Evolutionary conservation across 2,888 invertebrate species (phyloP).

Genomic region (Drosophila mercatorum): DNA sequence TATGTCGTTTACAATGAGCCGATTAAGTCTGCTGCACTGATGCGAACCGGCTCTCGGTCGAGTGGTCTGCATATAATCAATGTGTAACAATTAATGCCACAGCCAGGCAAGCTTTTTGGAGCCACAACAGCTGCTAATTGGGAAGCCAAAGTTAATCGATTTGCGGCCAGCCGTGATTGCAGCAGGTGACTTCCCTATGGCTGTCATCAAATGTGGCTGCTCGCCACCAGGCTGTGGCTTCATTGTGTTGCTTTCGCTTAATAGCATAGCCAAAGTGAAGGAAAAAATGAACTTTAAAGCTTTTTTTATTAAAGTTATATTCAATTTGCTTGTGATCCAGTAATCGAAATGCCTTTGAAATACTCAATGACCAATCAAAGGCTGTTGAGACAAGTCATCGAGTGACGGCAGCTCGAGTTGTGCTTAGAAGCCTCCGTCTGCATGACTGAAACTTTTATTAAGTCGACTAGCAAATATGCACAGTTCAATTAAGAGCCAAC

Average conservation of each 20-base stretch:
- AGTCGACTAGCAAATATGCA: slow-evolving; percentile 13
- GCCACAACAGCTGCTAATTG: slow-evolving; percentile 68
- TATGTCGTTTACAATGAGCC: slow-evolving; percentile 1
- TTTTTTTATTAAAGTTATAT: neutral
- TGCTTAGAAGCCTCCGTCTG: neutral
- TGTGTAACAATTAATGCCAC: slow-evolving; percentile 53
- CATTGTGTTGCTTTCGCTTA: slow-evolving; percentile 23
- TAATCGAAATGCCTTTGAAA: neutral
- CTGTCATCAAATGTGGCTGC: slow-evolving; percentile 42
- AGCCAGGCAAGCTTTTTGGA: neutral
- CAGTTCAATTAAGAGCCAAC: slow-evolving; percentile 28
- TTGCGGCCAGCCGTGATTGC: slow-evolving; percentile 49
- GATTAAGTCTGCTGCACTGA: slow-evolving; percentile 22
- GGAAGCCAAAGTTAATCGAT: slow-evolving; percentile 75
- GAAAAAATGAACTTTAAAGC: too few relatives aligned
- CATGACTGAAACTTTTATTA: slow-evolving; percentile 19
- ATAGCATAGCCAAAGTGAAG: neutral
- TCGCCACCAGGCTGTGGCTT: slow-evolving; percentile 27
- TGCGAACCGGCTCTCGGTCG: neutral
- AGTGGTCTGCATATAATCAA: neutral
- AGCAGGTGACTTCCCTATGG: slow-evolving; percentile 31
- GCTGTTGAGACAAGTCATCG: neutral
- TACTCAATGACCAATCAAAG: neutral
- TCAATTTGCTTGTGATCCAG: too few relatives aligned
- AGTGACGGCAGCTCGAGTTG: neutral